Base-by-base conservation (phyloP, 2,888 invertebrate genomes). In the Pristionchus entomophagus region DNA sequence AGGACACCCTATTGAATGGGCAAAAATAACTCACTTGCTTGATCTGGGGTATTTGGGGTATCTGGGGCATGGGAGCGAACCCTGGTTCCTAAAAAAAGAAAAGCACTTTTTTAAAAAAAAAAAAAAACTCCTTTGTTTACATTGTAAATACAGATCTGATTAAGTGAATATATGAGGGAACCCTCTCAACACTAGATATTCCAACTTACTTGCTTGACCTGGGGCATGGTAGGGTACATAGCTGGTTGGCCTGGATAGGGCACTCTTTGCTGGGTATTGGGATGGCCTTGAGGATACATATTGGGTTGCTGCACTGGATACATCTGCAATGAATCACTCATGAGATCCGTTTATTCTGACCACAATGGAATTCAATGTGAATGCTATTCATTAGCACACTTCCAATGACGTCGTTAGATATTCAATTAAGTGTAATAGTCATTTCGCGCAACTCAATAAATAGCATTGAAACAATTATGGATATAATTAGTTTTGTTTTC, bases 231-330 rank as follows among this genome's bases (percentile, higher is more conserved):
- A 29, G n/a, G 6, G 29, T 78, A 51, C 26, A 78, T 78, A 22
- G 29, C 32, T 51, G 56, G 62, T 62, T 62, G 41, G 10, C 22
- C 45, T 0, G 41, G 32, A 38, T 59, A 83, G 19, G 83, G 51
- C 5, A 83, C 51, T 83, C 62, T 38, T 32, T 83, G 45, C 26
- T 81, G 81, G n/a, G 49, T 49, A 78, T 78, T 78, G 14, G 49
- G 78, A 6, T 19, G 78, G 0, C 35, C 56, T 5, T 17, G 35
- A 56, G 81, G 81, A n/a, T 19, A 53, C 56, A 56, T 81, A 19
- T 35, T 35, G 2, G 81, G 22, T 14, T 45, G 81, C 2, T 35
- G 56, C 5, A 53, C 81, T 6, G 81, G 38, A 81, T 81, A 81
- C 81, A 81, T 56, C 81, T 81, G 35, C 17, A 35, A 56, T 1